Evolutionary conservation across 2,888 invertebrate genomes (phyloP), one percentile per base, ranked within the genome.

Genomic region (Nemotelus nigrinus): DNA sequence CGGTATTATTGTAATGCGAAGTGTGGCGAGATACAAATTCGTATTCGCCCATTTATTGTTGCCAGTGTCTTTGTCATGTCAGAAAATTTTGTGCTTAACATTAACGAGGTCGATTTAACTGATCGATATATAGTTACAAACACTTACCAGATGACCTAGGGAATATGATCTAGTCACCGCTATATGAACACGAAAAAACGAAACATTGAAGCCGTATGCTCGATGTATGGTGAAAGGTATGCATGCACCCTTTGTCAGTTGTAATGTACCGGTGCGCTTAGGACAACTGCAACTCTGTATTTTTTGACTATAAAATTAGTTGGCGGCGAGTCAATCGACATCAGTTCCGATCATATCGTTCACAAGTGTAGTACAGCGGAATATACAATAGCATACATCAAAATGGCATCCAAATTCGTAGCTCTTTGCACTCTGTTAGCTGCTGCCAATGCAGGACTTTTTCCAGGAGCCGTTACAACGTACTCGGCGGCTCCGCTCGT

Each of bases 381-480:
- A 58, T 44, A 77, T 64, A n/a, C 39, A 60, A 67, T 25, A n/a
- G 47, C 68, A 7, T 44, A 44, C 2, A 41, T 63, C 67, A 83
- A 83, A 83, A 87, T 87, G 86, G 83, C 84, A 79, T 84, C 85
- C 74, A 84, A 87, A 90, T 87, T 91, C 81, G 83, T 91, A 81
- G 85, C 90, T 77, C 85, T 92, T 83, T 78, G 65, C 47, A 5
- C 65, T 10, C 44, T 67, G 43, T n/a, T 78, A n/a, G 68, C 76
- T 64, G 76, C 75, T 8, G 70, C 53, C 8, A 78, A 70, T 47
- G 78, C 75, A 5, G 78, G 78, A 50, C 6, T 64, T 44, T 39
- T 75, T 47, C 44, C 55, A 10, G 67, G 76, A 39, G n/a, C 68
- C 5, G 68, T 68, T 68, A 44, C 64, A 43, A 43, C 41, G 4